Conservation (phyloP, 37 sponge, comb jelly and placozoan species). For the Chondrilla cf. caribensis region DNA sequence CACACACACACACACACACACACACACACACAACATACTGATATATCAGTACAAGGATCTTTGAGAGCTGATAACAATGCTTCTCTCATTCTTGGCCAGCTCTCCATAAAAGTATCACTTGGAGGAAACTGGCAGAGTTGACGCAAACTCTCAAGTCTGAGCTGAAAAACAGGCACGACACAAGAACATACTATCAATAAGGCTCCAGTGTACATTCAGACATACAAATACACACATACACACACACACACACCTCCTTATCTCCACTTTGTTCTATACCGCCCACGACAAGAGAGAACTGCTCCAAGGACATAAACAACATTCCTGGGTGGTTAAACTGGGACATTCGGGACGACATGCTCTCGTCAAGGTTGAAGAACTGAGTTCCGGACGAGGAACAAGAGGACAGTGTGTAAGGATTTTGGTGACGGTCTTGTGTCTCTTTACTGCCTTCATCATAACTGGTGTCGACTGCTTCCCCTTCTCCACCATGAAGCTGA, state of each 20-base stretch:
- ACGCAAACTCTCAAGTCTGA: conserved; percentile 50
- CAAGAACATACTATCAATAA: not conserved
- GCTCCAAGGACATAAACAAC: conserved; percentile 63
- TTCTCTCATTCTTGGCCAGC: conserved; percentile 50
- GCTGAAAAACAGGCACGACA: conserved; percentile 22
- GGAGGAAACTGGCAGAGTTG: conserved; percentile 57
- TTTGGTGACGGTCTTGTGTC: not conserved
- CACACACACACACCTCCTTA: conserved; percentile 32
- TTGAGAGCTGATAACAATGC: conserved; percentile 43
- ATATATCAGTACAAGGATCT: conserved; percentile 29
- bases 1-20: too few relatives aligned
- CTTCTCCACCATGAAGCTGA: not conserved
- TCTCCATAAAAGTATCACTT: conserved; percentile 65
- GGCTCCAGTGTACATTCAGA: not conserved
- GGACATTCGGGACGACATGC: conserved; percentile 50
- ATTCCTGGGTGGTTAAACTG: conserved; percentile 61
- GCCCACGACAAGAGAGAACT: conserved; percentile 48
- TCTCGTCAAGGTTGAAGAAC: conserved; percentile 67
- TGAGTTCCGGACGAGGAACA: conserved; percentile 60
- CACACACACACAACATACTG: conserved; percentile 42
- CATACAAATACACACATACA: conserved; percentile 10
- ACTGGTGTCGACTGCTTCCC: too few relatives aligned
- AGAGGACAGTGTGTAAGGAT: conserved; percentile 11
- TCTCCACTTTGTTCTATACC: conserved; percentile 34
- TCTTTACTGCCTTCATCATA: too few relatives aligned